Evolutionary conservation across 2,888 invertebrate genomes (phyloP), one percentile per base, ranked within the genome.

Genomic region (Ypsolopha scabrella): DNA sequence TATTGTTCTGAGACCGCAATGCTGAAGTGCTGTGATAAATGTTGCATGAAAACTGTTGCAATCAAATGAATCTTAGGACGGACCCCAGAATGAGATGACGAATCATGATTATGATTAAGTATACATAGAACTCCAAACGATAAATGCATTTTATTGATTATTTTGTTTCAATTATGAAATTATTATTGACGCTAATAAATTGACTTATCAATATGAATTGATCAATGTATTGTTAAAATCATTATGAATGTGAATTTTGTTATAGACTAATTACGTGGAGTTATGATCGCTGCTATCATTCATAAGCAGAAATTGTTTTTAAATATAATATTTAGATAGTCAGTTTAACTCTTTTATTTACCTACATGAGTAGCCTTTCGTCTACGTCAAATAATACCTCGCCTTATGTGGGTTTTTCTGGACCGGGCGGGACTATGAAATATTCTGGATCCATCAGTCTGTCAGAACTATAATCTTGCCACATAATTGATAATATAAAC

Each of bases 1-100:
- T 75, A 71, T 64, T 67, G 67, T 72, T 67, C 67, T 60, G 68
- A 70, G 75, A 80, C 69, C 62, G 69, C 76, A 75, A 75, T 72
- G 72, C 70, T 72, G 73, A 71, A 82, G 77, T 80, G 80, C 83
- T 83, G 83, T 83, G 83, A 83, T 82, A 80, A 69, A 59, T 61
- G 35, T 7, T 47, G 36, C 36, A 36, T 47, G 11, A 36, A 47
- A 47, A 10, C 7, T 35, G 13, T 24, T 36, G 36, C 36, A 47
- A 46, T 11, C 11, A 7, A 37, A 35, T 34, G 14, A 47, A 36
- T 24, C n/a, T n/a, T n/a, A n/a, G 13, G 14, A 13, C 43, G 24
- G 9, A 35, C 70, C 69, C 70, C 70, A 67, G 70, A 71, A 65
- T 65, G 60, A 63, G 53, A 63, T 62, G 56, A 52, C 50, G 54